A percentile compares a stretch with the other conserved stretches of the same genome.
Evolutionary conservation across 2,888 invertebrate genomes (phyloP).

Genomic region (Hipparchia sbordonii): DNA sequence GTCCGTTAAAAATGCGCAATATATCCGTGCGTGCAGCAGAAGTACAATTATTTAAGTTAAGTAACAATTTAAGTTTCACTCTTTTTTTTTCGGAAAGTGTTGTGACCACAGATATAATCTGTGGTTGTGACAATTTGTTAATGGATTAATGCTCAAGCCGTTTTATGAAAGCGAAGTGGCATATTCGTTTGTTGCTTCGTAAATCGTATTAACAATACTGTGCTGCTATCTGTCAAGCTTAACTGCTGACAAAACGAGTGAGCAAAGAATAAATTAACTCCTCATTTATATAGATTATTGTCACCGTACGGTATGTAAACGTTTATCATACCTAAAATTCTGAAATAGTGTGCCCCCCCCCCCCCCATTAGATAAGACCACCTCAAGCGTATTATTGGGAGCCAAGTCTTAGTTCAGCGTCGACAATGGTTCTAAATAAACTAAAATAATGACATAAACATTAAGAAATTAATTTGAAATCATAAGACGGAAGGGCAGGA

Average conservation of each 20-base stretch:
- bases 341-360: background rate
- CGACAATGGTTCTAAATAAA: too few relatives aligned
- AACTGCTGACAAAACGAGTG: slow-evolving; percentile 73
- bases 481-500: too few relatives aligned
- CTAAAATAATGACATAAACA: too few relatives aligned
- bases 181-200: slow-evolving; percentile 73
- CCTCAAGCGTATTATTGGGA: too few relatives aligned
- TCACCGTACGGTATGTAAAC: slow-evolving; percentile 39
- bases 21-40: too few relatives aligned
- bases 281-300: slow-evolving; percentile 72
- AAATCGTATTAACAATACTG: slow-evolving; percentile 54
- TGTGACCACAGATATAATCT: too few relatives aligned
- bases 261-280: slow-evolving; percentile 59
- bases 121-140: slow-evolving; percentile 66
- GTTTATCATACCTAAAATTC: slow-evolving; percentile 49
- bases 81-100: slow-evolving; percentile 13
- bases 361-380: too few relatives aligned
- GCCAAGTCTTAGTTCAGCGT: too few relatives aligned
- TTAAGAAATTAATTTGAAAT: too few relatives aligned
- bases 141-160: slow-evolving; percentile 74
- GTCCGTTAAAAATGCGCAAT: too few relatives aligned
- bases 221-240: slow-evolving; percentile 76
- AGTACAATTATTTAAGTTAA: too few relatives aligned
- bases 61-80: slow-evolving; percentile 4
- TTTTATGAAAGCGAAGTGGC: slow-evolving; percentile 72